A percentile compares a stretch with the other conserved stretches of the same genome.
Conservation (phyloP, 1,140 invertebrate genomes). For the Heterodera carotae region DNA sequence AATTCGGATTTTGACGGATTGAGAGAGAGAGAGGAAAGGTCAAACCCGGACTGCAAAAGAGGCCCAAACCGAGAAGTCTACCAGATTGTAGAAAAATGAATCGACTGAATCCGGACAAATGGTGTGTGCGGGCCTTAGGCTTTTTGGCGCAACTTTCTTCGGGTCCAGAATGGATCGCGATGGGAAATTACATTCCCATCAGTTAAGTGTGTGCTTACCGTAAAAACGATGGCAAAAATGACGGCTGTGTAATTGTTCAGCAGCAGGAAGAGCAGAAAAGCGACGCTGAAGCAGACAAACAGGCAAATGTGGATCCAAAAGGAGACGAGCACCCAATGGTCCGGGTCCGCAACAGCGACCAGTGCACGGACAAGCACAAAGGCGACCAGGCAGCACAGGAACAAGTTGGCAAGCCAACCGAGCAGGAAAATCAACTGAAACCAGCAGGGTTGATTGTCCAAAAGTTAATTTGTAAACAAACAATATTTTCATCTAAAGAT, state of each 20-base stretch:
- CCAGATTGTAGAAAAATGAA: no score
- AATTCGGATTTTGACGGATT: no score
- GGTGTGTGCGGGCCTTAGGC: no score
- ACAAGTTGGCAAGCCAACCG: constrained; percentile 29
- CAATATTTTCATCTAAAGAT: no score
- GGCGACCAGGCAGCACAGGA: constrained; percentile 26
- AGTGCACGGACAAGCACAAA: constrained; percentile 34
- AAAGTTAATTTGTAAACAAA: no score
- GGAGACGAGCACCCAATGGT: constrained; percentile 20
- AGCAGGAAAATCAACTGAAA: constrained; percentile 19
- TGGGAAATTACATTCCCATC: no score
- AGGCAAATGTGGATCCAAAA: constrained; percentile 21
- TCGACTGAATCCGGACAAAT: no score
- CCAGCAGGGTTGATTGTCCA: no score
- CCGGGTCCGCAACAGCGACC: constrained; percentile 13
- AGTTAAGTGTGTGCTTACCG: constrained; percentile 15
- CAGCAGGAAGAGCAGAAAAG: constrained; percentile 17
- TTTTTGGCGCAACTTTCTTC: background rate
- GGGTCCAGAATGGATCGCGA: background rate
- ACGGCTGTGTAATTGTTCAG: constrained; percentile 26
- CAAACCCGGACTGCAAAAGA: no score
- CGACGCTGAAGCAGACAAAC: constrained; percentile 26
- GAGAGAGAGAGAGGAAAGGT: no score
- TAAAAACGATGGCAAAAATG: constrained; percentile 28
- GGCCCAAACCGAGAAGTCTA: no score